phyloP scores from a whole-genome alignment of 2,888 invertebrate genomes.

The Hirtodrosophila alboralis region DNA sequence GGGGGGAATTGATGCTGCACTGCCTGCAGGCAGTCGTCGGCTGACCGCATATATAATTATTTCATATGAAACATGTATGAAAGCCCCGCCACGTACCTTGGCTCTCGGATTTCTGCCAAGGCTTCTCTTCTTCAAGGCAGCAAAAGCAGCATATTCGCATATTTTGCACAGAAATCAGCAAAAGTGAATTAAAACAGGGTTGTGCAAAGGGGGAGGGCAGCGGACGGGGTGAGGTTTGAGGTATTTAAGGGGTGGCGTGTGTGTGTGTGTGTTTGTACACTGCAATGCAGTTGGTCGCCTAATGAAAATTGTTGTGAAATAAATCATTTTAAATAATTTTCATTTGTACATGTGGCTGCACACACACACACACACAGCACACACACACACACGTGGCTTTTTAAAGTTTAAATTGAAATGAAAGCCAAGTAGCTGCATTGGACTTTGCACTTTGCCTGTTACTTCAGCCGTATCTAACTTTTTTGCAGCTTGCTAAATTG shows the following conservation, averaged over 20 bases:
- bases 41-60: constrained; percentile 78
- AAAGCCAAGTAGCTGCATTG: constrained; percentile 76
- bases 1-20: constrained; percentile 46
- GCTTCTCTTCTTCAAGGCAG: constrained; percentile 60
- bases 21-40: constrained; percentile 63
- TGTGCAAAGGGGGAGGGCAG: neutral
- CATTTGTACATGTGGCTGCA: constrained; percentile 63
- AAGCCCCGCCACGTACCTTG: constrained; percentile 25
- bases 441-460: constrained; percentile 77
- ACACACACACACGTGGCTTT: constrained; percentile 26
- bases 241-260: too few relatives aligned
- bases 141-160: too few relatives aligned
- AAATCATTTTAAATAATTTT: constrained; percentile 78
- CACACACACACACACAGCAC: constrained; percentile 19
- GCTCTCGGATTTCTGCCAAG: constrained; percentile 17
- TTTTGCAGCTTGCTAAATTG: constrained; percentile 79
- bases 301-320: constrained; percentile 78
- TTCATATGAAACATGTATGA: constrained; percentile 71
- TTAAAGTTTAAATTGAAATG: constrained; percentile 76
- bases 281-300: constrained; percentile 71
- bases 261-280: too few relatives aligned
- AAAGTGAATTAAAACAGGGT: constrained; percentile 72
- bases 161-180: constrained; percentile 68
- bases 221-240: neutral
- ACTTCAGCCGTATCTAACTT: constrained; percentile 76